Percentiles rank a stretch among this genome's conserved stretches.
These are phyloP conservation scores for Sterrhoptilus dennistouni DNA, from an alignment of 2,113 vertebrate genomes.

Conservation along the genomic window DNA sequence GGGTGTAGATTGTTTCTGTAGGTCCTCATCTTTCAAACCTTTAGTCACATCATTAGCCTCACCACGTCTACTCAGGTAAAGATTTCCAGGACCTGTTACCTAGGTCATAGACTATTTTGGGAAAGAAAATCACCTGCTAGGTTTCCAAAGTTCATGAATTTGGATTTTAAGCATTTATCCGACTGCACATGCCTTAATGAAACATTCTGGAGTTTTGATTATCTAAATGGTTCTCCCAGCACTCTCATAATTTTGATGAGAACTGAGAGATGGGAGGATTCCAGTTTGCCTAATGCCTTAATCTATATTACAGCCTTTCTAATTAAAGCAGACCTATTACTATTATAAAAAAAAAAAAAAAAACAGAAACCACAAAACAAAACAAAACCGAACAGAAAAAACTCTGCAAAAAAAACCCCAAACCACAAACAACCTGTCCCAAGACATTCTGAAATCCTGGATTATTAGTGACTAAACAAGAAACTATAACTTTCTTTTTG, in stretches of 20 bases:
- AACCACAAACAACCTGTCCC: no score
- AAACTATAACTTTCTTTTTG: not conserved
- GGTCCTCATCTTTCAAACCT: not conserved
- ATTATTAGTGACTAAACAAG: slow-evolving; percentile 28
- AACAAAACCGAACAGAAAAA: not conserved
- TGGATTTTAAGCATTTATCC: not conserved
- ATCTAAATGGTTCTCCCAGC: slow-evolving; percentile 16
- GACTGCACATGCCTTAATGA: not conserved
- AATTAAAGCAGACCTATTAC: slow-evolving; percentile 67
- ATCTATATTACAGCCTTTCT: slow-evolving; percentile 66
- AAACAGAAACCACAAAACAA: not conserved
- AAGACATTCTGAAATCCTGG: not conserved
- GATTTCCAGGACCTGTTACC: not conserved
- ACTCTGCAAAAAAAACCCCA: no score
- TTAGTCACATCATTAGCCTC: not conserved
- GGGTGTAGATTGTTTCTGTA: not conserved
- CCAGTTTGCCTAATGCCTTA: slow-evolving; percentile 59
- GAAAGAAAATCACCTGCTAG: not conserved
- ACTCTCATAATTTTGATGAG: slow-evolving; percentile 2
- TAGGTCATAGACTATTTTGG: not conserved
- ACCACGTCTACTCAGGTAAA: not conserved
- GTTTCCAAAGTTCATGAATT: not conserved
- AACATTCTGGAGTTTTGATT: not conserved
- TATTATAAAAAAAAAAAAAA: not conserved
- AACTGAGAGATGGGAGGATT: slow-evolving; percentile 44